Conservation (phyloP, 2,888 invertebrate genomes). For the Lepas anatifera region DNA sequence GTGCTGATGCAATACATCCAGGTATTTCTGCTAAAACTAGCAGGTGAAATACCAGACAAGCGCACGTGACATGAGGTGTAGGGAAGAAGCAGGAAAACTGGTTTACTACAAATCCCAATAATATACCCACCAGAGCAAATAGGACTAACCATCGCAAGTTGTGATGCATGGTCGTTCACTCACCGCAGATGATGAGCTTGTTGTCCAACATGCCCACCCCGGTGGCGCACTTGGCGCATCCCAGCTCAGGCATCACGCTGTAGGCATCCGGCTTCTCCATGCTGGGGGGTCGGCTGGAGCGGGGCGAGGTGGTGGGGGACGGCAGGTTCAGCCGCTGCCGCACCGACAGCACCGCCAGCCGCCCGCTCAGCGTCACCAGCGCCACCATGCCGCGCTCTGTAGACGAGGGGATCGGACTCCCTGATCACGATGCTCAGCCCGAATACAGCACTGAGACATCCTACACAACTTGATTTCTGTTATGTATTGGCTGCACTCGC, state of each 20-base stretch:
- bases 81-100: too few relatives aligned
- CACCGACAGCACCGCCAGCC: constrained; percentile 48
- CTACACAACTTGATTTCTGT: too few relatives aligned
- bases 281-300: constrained; percentile 24
- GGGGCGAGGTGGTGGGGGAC: constrained; percentile 27
- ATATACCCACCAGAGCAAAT: too few relatives aligned
- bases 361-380: constrained; percentile 49
- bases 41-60: too few relatives aligned
- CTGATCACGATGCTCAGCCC: too few relatives aligned
- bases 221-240: constrained; percentile 55
- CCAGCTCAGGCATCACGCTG: constrained; percentile 48
- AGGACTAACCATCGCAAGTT: constrained; percentile 14
- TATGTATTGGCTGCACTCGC: too few relatives aligned
- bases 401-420: too few relatives aligned
- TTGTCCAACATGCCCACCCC: constrained; percentile 58
- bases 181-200: constrained; percentile 63
- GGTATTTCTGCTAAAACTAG: too few relatives aligned
- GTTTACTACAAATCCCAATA: too few relatives aligned
- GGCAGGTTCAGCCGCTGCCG: constrained; percentile 42
- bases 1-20: too few relatives aligned
- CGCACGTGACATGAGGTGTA: too few relatives aligned
- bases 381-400: constrained; percentile 49
- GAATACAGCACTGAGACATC: too few relatives aligned
- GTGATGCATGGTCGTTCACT: constrained; percentile 29
- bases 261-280: constrained; percentile 44